Conservation (phyloP, 2,888 invertebrate genomes). For the Muscina levida region DNA sequence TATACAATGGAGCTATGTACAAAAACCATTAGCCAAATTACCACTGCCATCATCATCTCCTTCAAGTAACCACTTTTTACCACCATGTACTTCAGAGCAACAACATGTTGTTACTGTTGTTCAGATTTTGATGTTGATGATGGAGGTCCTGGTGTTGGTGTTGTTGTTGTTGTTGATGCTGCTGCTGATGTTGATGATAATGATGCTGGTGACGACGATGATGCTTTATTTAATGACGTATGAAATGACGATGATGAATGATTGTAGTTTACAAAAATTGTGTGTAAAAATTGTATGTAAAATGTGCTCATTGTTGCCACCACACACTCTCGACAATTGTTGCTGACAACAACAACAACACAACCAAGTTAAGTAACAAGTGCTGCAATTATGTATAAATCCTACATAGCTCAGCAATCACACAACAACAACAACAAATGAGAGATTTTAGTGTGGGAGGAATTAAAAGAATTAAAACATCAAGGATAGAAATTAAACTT, state of each 20-base stretch:
- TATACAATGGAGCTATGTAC: background rate
- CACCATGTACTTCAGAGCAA: background rate
- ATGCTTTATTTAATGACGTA: slow-evolving; percentile 61
- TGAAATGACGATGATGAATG: slow-evolving; percentile 66
- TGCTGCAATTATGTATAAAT: slow-evolving; percentile 33
- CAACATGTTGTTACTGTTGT: background rate
- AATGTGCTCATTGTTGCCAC: slow-evolving; percentile 12
- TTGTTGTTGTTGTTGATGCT: background rate
- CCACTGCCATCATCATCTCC: slow-evolving; percentile 1
- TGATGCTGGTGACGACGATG: slow-evolving; percentile 20
- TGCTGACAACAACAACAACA: slow-evolving; percentile 23
- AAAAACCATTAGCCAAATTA: slow-evolving; percentile 23
- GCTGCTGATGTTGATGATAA: slow-evolving; percentile 4
- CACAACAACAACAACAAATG: too few species aligned
- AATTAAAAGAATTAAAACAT: too few species aligned
- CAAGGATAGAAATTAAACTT: too few species aligned
- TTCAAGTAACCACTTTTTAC: background rate
- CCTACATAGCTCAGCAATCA: background rate
- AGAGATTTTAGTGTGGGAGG: too few species aligned
- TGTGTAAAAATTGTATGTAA: slow-evolving; percentile 12
- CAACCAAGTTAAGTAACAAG: slow-evolving; percentile 44
- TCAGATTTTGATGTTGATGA: background rate
- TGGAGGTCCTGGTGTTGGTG: background rate
- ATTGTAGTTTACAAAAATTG: background rate
- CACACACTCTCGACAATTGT: background rate